Evolutionary conservation across 2,797 vertebrate species (phyloP), one percentile per base, ranked within the genome.

Genomic region (Sebastes baramenuke): DNA sequence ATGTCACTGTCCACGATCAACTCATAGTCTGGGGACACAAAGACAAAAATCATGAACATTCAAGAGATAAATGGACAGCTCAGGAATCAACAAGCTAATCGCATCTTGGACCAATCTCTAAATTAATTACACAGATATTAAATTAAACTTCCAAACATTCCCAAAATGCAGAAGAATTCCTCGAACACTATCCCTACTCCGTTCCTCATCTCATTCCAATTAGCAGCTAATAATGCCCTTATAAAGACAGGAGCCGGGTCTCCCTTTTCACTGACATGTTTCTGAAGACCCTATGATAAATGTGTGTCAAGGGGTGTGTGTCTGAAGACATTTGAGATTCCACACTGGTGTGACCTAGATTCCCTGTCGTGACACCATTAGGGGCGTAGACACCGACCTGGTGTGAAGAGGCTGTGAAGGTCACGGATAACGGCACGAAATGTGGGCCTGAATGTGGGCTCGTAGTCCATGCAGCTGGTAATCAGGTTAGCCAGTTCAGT

Each of bases 401-500:
- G 98, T 64, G 98, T 98, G 89, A 98, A 98, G 82, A 99, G 96
- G 89, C 97, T 97, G 93, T 99, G 98, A 72, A 99, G 97, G 89
- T 99, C 98, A 69, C 98, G 94, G 91, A 99, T 98, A 80, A 99
- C 73, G 5, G 97, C 97, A 78, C 98, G 96, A 92, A 99, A 99
- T 3, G 98, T 97, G 55, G 97, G 98, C 55, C 98, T 95, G 93
- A 97, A 98, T 14, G 96, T 94, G 59, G 98, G 96, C 87, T 99
- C 98, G 14, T 99, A 99, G 94, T 99, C 97, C 97, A 99, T 99
- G 88, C 98, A 99, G 93, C 93, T 96, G 91, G 96, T 97, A 75
- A 99, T 99, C 80, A 99, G 95, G 72, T 97, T 97, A 29, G 98
- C 98, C 67, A 99, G 95, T 85, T 99, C 98, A 13, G 97, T 97